Evolutionary conservation across 2,797 vertebrate species (phyloP).

Genomic region (Coendou prehensilis): DNA sequence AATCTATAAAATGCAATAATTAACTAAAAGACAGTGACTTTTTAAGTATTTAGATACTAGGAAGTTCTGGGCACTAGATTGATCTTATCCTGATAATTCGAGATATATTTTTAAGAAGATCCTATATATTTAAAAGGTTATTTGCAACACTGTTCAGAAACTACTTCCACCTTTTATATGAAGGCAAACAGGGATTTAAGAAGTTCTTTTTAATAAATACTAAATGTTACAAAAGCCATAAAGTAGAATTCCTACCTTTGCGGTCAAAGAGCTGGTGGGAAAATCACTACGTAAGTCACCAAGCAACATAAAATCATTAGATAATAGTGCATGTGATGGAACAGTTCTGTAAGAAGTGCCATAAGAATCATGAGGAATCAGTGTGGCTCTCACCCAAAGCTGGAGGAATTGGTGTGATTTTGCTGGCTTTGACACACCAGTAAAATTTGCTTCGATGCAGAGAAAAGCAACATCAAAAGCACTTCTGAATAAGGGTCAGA

Average conservation of each 20-base stretch:
- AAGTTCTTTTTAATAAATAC: background rate
- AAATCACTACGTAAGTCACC: background rate
- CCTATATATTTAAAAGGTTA: background rate
- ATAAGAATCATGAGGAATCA: background rate
- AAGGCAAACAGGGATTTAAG: background rate
- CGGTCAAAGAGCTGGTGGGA: background rate
- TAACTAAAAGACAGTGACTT: background rate
- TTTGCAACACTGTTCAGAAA: background rate
- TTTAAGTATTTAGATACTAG: background rate
- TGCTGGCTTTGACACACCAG: background rate
- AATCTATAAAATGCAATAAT: background rate
- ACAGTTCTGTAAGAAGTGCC: background rate
- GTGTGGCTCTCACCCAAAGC: rapidly evolving
- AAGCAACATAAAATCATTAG: background rate
- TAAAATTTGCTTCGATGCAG: background rate
- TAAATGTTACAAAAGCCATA: background rate
- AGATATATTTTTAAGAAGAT: background rate
- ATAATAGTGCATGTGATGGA: background rate
- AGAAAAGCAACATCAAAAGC: background rate
- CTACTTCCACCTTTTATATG: background rate
- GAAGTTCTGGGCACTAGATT: background rate
- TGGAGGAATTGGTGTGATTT: background rate
- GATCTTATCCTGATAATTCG: background rate
- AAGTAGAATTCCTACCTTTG: background rate
- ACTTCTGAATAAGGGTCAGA: background rate